phyloP scores from a whole-genome alignment of 2,797 vertebrate species.

The Gymnothorax javanicus region DNA sequence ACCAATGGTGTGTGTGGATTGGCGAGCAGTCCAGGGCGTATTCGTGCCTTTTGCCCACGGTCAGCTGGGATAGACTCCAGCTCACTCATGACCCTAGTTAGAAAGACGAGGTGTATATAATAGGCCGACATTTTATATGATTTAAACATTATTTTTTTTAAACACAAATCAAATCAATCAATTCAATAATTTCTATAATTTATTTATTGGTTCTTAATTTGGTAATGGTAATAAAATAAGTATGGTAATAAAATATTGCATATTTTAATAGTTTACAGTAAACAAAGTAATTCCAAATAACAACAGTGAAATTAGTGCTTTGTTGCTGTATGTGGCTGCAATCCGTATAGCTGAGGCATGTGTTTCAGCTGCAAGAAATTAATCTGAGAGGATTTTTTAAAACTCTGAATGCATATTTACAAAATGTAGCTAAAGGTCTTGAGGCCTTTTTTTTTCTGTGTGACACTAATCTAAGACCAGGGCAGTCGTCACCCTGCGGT shows the following conservation, averaged over 20 bases:
- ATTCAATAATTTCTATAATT: too few species aligned
- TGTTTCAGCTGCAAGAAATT: neutral
- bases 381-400: neutral
- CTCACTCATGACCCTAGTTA: too few species aligned
- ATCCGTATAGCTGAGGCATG: neutral
- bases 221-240: too few species aligned
- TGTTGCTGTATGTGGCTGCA: neutral
- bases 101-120: too few species aligned
- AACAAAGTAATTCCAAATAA: neutral
- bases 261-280: neutral
- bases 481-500: neutral
- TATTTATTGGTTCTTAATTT: too few species aligned
- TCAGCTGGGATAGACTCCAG: too few species aligned
- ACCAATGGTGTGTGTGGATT: too few species aligned
- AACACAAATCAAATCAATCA: too few species aligned
- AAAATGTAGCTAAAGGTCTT: neutral
- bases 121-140: too few species aligned
- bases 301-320: neutral
- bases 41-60: too few species aligned
- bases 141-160: too few species aligned
- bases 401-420: conserved; percentile 13
- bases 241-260: neutral
- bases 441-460: neutral
- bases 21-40: too few species aligned
- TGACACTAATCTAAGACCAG: neutral